Conservation (phyloP, 2,888 invertebrate species). For the Tetramorium bicarinatum region DNA sequence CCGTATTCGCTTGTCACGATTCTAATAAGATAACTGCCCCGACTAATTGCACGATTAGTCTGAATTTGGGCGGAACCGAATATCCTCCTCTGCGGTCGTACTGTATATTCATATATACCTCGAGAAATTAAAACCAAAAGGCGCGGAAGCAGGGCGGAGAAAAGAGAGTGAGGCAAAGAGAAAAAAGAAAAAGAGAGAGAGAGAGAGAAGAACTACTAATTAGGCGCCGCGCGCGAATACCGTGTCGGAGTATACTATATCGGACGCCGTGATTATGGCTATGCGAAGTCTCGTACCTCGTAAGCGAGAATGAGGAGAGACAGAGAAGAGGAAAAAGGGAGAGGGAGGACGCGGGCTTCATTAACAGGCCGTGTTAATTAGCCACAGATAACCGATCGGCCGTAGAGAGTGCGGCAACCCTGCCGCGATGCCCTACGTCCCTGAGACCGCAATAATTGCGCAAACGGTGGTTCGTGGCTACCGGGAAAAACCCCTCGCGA, state of each 20-base stretch:
- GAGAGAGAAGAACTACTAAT: conserved; percentile 79
- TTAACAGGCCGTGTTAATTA: conserved; percentile 84
- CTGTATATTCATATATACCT: conserved; percentile 60
- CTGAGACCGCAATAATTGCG: conserved; percentile 65
- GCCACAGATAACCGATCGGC: conserved; percentile 83
- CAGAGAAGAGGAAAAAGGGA: conserved; percentile 61
- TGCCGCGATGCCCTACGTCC: conserved; percentile 71
- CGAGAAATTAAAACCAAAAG: conserved; percentile 8
- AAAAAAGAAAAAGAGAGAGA: conserved; percentile 53
- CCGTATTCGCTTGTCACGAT: conserved; percentile 48
- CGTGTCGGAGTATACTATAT: conserved; percentile 78
- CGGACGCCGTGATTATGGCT: conserved; percentile 79
- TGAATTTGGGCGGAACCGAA: conserved; percentile 73
- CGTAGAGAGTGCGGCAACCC: conserved; percentile 74
- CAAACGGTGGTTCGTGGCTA: conserved; percentile 53
- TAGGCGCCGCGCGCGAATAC: conserved; percentile 81
- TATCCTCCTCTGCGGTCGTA: conserved; percentile 51
- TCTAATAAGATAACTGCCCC: conserved; percentile 65
- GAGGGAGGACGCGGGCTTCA: conserved; percentile 79
- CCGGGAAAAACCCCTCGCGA: conserved; percentile 68
- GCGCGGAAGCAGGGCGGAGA: conserved; percentile 12
- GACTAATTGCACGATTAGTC: conserved; percentile 73
- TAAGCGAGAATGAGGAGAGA: conserved; percentile 60
- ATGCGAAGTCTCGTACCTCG: conserved; percentile 69
- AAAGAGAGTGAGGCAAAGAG: conserved; percentile 21